Base-by-base conservation (phyloP, 2,797 vertebrate genomes). In the Philypnodon macrostomus region DNA sequence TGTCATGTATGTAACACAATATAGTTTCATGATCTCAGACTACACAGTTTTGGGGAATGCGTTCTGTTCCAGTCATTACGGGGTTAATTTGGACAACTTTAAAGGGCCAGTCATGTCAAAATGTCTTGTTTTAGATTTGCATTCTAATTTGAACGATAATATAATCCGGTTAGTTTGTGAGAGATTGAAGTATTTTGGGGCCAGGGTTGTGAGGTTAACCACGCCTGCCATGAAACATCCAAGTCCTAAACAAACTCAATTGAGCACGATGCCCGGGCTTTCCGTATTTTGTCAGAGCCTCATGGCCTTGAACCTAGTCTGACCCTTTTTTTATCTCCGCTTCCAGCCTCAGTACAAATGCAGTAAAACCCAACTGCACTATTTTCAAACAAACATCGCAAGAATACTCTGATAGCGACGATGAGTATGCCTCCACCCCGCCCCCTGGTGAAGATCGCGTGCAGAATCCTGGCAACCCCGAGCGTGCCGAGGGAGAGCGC, bases 371-470 rank as follows among this genome's bases (percentile, higher is more conserved):
- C 13, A 8, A 57, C 63, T 45, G 60, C 70, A 49, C 38, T 70
- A 77, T 78, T 83, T 77, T 64, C 76, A 79, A 84, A 80, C 70
- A 71, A n/a, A 80, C 70, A 70, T 11, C 29, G 16, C 33, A 51
- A 45, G 15, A 45, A 15, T 1, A 12, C 26, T 21, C 35, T 63
- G 12, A 9, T 1, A 39, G 30, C 15, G 17, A 27, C 53, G 7
- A 1, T 10, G 26, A 42, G 14, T 2, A 15, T 11, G 26, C 74
- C 60, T 58, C 41, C 54, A 26, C 85, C 84, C 85, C 84, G 85
- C 84, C 85, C 71, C 57, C 61, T 8, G 65, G 67, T 70, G 67
- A 87, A 82, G 76, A 87, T 87, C 59, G 85, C 84, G 85, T 87
- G 82, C 80, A 27, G 75, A 68, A 77, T 41, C 65, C 53, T 55